Percentiles rank a stretch among this genome's conserved stretches.
Conservation (phyloP, 2,797 vertebrate genomes). For the Cryptoblepharus egeriae region DNA sequence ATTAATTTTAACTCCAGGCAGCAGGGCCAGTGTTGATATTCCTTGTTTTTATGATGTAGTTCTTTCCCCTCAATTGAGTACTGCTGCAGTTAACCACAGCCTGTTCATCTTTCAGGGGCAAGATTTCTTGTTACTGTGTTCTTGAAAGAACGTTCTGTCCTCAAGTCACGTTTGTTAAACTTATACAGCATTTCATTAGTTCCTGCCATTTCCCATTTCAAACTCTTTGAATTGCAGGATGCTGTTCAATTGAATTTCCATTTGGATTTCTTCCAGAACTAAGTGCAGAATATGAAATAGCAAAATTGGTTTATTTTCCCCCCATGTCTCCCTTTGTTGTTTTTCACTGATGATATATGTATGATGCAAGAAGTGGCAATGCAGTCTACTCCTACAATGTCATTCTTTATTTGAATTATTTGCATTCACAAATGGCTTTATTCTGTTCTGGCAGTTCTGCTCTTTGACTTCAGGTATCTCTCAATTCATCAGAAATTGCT, state of each 20-base stretch:
- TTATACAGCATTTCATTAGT: conserved; percentile 71
- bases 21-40: conserved; percentile 44
- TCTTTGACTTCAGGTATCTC: conserved; percentile 52
- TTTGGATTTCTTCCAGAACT: conserved; percentile 76
- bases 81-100: conserved; percentile 43
- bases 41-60: conserved; percentile 58
- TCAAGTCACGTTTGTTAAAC: conserved; percentile 70
- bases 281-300: conserved; percentile 65
- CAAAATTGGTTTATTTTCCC: conserved; percentile 60
- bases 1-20: conserved; percentile 9
- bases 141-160: conserved; percentile 69
- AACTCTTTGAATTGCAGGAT: conserved; percentile 70
- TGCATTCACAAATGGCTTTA: conserved; percentile 60
- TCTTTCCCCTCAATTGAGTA: conserved; percentile 37
- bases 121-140: conserved; percentile 66
- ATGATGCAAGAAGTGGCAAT: conserved; percentile 58
- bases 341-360: conserved; percentile 69
- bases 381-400: conserved; percentile 54
- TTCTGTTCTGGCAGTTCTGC: conserved; percentile 56
- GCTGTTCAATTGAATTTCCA: conserved; percentile 71
- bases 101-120: conserved; percentile 64
- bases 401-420: conserved; percentile 7
- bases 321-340: conserved; percentile 64
- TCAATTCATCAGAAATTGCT: conserved; percentile 32
- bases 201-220: conserved; percentile 67